phyloP scores from a whole-genome alignment of 2,113 vertebrate species.

The Pedionomus torquatus region DNA sequence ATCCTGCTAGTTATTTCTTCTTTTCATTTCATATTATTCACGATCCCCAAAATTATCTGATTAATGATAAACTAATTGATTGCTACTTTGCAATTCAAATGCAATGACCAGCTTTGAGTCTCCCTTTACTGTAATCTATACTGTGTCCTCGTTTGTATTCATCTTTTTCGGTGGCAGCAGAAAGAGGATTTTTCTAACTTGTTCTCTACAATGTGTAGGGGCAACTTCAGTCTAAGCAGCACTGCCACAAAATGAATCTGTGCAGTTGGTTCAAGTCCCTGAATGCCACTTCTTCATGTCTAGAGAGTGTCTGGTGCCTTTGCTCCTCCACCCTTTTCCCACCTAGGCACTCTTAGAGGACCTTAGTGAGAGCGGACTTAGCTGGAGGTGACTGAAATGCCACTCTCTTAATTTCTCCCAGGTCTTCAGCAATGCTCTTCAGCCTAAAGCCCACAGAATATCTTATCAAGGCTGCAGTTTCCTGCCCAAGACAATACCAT shows the following conservation, averaged over 20 bases:
- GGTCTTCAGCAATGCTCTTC: not conserved
- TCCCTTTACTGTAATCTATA: slow-evolving; percentile 1
- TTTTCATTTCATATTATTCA: slow-evolving; percentile 85
- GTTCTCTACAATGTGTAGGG: not conserved
- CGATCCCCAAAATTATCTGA: slow-evolving; percentile 78
- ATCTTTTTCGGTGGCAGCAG: not conserved
- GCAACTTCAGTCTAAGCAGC: not conserved
- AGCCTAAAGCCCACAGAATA: not conserved
- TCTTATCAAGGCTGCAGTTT: not conserved
- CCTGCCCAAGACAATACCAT: not conserved
- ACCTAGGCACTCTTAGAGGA: not conserved
- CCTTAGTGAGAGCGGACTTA: not conserved
- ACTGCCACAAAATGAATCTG: not conserved
- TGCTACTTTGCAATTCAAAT: slow-evolving; percentile 71
- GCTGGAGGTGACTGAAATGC: not conserved
- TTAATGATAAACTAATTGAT: slow-evolving; percentile 90
- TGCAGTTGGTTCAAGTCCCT: not conserved
- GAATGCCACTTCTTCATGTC: not conserved
- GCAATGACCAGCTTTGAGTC: slow-evolving; percentile 20
- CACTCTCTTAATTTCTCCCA: not conserved
- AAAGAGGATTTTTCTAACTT: not conserved
- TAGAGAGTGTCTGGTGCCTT: not conserved
- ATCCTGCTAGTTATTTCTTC: slow-evolving; percentile 85
- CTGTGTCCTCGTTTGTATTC: not conserved
- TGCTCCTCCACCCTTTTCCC: not conserved